Evolutionary conservation across 2,888 invertebrate genomes (phyloP), one percentile per base, ranked within the genome.

Genomic region (Mamestra brassicae): DNA sequence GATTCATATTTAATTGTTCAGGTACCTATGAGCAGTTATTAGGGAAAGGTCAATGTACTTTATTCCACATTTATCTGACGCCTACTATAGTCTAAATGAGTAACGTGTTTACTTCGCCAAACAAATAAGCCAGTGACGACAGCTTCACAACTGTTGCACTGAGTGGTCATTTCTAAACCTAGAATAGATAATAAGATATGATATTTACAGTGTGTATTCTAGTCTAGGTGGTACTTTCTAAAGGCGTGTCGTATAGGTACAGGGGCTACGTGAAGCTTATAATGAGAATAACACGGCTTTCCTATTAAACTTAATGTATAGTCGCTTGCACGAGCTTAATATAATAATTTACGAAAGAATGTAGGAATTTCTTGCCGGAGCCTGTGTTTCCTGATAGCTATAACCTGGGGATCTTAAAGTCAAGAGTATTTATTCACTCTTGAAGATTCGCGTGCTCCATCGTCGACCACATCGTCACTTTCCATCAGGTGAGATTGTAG

Each of bases 261-360:
- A 58, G 11, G 50, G 73, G 17, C 42, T 77, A 81, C 75, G 78
- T 72, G 60, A 70, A 66, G 71, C 74, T 66, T 67, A 66, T 83
- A 80, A 83, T 80, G 76, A 76, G 60, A 74, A 75, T 77, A 85
- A 85, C 84, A 80, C 55, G 67, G 71, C 60, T 83, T 74, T 85
- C 60, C 75, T 85, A 80, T 78, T 84, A 76, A 76, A 76, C 62
- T 42, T 38, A 66, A n/a, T 34, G 81, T 71, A 83, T 73, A 78
- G 65, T 68, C 67, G 55, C 11, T 3, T 10, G 15, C 78, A 38
- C 13, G 4, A 38, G n/a, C 34, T n/a, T 55, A 13, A 47, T 47
- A 13, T 8, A 10, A 45, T 26, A 26, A 26, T 26, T 26, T 26
- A 26, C 26, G 26, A 26, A 26, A 26, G 26, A 26, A 26, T 26